Base-by-base conservation (phyloP, 2,888 invertebrate genomes). In the Dryadula phaetusa region DNA sequence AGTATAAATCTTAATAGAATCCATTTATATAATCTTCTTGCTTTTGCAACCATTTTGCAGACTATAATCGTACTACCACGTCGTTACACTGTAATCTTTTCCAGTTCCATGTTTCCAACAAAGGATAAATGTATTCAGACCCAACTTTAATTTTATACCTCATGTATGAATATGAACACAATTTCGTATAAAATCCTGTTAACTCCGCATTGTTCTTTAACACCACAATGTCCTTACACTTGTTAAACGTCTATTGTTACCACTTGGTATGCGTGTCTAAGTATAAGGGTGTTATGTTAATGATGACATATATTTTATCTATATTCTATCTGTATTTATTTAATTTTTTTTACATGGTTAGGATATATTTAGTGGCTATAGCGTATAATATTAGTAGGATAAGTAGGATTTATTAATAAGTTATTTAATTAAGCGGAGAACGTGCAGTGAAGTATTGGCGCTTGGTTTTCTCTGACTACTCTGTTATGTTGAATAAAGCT, bases 141-240 rank as follows among this genome's bases (percentile, higher is more conserved):
- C 78, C 77, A 79, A 82, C 78, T 82, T 82, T 81, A 83, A 81
- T 81, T 82, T 75, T 79, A 77, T 80, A 78, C 78, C 79, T 77
- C 79, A 76, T 78, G 78, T 79, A 79, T 79, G 81, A 80, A 78
- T 80, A 80, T 79, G 78, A 82, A 77, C 80, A 78, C 49, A 60
- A 77, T 80, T 78, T 64, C 65, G 52, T 69, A 70, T 70, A 76
- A 79, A 79, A 78, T 77, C 76, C 76, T 70, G 66, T 74, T 78
- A 76, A 74, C 42, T 66, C 66, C 75, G 77, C 81, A 84, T 83
- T 82, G 83, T 86, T 84, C 82, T 78, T 75, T 73, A 71, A 75
- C 76, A 77, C 80, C 76, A 79, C 77, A 80, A 81, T 82, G 77
- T 67, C 79, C 75, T 28, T 58, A 18, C 54, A 68, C 53, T 63